phyloP scores from a whole-genome alignment of 1,140 invertebrate genomes.

The Papilio aristodemus region DNA sequence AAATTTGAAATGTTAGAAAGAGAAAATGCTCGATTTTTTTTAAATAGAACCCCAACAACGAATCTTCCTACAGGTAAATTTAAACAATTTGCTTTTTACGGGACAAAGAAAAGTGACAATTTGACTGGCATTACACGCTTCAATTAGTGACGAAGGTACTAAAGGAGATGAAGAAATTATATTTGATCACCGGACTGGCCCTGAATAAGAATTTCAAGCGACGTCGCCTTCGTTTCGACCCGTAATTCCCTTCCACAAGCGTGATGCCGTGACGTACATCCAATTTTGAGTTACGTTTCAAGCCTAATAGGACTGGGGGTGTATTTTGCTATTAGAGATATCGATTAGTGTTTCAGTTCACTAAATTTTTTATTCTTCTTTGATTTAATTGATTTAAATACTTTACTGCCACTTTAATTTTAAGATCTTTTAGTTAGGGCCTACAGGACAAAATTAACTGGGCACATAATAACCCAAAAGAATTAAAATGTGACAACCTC shows the following conservation, averaged over 20 bases:
- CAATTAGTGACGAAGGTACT: constrained; percentile 22
- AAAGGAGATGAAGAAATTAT: constrained; percentile 22
- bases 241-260: constrained; percentile 3
- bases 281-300: constrained; percentile 19
- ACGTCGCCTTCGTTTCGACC: constrained; percentile 15
- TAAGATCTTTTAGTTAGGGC: no score
- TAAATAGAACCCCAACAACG: background rate
- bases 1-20: no score
- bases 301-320: background rate
- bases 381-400: no score
- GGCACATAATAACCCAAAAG: no score
- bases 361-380: no score
- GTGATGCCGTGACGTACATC: constrained; percentile 17
- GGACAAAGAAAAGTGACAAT: constrained; percentile 25
- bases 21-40: background rate
- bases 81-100: constrained; percentile 5
- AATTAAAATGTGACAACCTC: no score
- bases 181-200: constrained; percentile 25
- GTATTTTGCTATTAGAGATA: background rate
- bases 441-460: no score
- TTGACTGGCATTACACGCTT: constrained; percentile 26
- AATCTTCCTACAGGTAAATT: background rate
- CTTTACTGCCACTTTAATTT: no score
- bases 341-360: background rate
- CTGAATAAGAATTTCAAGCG: constrained; percentile 25